A percentile compares a stretch with the other conserved stretches of the same genome.
These are phyloP conservation scores for Cartodere bifasciata DNA, from an alignment of 2,888 invertebrate genomes.

Conservation along the genomic window DNA sequence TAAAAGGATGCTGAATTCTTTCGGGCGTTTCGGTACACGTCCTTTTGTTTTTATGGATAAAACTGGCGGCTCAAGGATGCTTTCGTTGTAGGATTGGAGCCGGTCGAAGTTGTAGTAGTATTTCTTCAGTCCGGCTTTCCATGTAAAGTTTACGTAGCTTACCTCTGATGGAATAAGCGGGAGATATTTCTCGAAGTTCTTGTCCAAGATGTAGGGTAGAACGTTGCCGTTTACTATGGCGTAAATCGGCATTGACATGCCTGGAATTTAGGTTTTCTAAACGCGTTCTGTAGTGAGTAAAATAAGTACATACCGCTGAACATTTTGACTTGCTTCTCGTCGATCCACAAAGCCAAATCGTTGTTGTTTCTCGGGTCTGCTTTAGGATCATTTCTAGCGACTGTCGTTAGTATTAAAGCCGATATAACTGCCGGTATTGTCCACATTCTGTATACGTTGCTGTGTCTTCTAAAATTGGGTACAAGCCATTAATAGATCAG, in stretches of 20 bases:
- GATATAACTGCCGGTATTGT: conserved; percentile 19
- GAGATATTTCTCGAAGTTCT: conserved; percentile 78
- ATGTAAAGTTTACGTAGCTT: conserved; percentile 80
- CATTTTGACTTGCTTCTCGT: conserved; percentile 82
- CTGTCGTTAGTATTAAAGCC: conserved; percentile 18
- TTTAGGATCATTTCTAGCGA: conserved; percentile 30
- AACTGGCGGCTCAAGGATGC: conserved; percentile 73
- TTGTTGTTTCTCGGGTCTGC: conserved; percentile 34
- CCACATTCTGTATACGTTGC: no score
- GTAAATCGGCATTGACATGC: conserved; percentile 76
- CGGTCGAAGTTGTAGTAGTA: conserved; percentile 81
- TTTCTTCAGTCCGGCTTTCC: conserved; percentile 70
- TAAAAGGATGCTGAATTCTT: conserved; percentile 80
- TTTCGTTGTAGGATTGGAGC: conserved; percentile 71
- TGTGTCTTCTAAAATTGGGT: no score
- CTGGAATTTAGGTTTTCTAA: conserved; percentile 35
- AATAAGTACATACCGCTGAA: conserved; percentile 58
- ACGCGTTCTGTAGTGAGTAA: neutral
- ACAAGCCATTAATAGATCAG: no score
- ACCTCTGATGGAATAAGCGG: conserved; percentile 89
- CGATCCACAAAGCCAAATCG: conserved; percentile 79
- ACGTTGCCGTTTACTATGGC: conserved; percentile 83
- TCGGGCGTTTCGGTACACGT: conserved; percentile 71
- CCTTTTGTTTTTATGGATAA: conserved; percentile 79
- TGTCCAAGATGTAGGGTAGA: conserved; percentile 73